Conservation (phyloP, 2,113 vertebrate species). For the Eurypyga helias region DNA sequence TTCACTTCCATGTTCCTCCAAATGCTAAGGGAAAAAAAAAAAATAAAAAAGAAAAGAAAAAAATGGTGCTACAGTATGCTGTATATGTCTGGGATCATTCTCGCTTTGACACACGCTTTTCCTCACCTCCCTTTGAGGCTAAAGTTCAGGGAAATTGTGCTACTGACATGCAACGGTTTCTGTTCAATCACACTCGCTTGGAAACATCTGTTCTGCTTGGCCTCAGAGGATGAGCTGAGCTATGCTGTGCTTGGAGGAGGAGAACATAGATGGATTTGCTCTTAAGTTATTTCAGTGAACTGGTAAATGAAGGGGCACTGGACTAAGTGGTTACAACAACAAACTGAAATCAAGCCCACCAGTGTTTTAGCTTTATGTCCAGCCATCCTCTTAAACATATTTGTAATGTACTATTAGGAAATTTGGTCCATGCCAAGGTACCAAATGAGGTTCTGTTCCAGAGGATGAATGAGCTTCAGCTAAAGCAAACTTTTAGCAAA, state of each 20-base stretch:
- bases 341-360: background rate
- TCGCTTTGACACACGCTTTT: background rate
- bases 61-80: background rate
- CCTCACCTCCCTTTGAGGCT: background rate
- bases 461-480: background rate
- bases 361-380: background rate
- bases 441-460: background rate
- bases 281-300: background rate
- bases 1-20: slow-evolving; percentile 18
- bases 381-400: background rate
- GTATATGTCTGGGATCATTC: background rate
- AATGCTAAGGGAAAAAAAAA: background rate
- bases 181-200: background rate
- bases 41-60: background rate
- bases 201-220: background rate
- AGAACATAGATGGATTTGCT: background rate
- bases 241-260: background rate
- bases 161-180: background rate
- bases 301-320: background rate
- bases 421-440: background rate
- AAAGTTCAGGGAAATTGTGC: background rate
- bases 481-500: background rate
- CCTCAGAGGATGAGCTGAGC: background rate
- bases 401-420: background rate
- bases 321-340: background rate